Percentiles rank a stretch among this genome's conserved stretches.
These are phyloP conservation scores for Orussus abietinus DNA, from an alignment of 1,140 invertebrate species.

Conservation along the genomic window DNA sequence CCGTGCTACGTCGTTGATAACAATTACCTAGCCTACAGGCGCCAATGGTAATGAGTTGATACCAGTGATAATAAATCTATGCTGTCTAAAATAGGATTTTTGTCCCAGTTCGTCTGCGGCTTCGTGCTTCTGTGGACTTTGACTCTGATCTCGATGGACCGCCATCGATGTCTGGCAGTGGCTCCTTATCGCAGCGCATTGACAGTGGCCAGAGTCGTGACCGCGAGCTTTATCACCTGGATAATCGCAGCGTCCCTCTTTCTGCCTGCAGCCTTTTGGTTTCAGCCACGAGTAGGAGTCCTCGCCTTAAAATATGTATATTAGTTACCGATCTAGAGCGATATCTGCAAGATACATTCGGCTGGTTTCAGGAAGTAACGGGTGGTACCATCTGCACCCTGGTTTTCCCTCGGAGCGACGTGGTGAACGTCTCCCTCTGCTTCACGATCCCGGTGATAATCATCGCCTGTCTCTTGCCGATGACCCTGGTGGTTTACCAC, in stretches of 20 bases:
- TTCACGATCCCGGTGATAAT: slow-evolving; percentile 57
- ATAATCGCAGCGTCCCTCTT: slow-evolving; percentile 51
- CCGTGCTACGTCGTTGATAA: no score
- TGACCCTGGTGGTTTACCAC: slow-evolving; percentile 56
- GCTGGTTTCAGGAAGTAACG: slow-evolving; percentile 26
- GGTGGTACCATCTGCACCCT: slow-evolving; percentile 54
- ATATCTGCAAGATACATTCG: no score
- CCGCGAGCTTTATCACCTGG: slow-evolving; percentile 52
- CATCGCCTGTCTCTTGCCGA: slow-evolving; percentile 55
- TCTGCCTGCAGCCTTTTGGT: slow-evolving; percentile 57
- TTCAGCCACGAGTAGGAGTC: slow-evolving; percentile 37
- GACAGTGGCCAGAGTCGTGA: slow-evolving; percentile 46
- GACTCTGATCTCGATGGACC: slow-evolving; percentile 59
- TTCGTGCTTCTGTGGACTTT: slow-evolving; percentile 61
- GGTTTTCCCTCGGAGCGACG: slow-evolving; percentile 53
- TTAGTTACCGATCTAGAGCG: no score
- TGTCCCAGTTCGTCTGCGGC: slow-evolving; percentile 59
- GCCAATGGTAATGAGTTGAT: no score
- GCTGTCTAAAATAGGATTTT: slow-evolving; percentile 9
- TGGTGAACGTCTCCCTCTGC: slow-evolving; percentile 52
- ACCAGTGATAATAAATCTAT: no score
- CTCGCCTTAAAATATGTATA: no score
- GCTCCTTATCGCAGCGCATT: slow-evolving; percentile 57
- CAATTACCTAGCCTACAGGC: no score
- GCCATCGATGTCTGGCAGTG: slow-evolving; percentile 57